A percentile compares a stretch with the other conserved stretches of the same genome.
Conservation (phyloP, 1,140 invertebrate species). For the Cyclargus thomasi region DNA sequence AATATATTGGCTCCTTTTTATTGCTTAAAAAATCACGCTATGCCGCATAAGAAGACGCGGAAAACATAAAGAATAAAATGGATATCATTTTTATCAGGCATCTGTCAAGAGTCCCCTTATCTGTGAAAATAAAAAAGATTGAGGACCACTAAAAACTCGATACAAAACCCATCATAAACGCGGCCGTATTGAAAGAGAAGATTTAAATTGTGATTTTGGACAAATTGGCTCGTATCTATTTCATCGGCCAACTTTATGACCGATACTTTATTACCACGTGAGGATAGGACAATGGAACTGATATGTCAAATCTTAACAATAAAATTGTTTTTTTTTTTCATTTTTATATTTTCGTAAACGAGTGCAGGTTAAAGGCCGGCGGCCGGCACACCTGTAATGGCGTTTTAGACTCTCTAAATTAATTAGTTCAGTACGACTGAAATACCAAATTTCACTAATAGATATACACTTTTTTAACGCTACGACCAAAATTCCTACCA, state of each 20-base stretch:
- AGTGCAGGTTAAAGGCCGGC: no score
- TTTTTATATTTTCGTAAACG: neutral
- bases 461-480: no score
- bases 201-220: neutral
- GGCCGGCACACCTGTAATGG: no score
- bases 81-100: neutral
- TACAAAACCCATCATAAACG: neutral
- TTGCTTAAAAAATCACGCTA: no score
- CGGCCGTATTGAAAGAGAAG: neutral
- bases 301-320: neutral
- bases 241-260: neutral
- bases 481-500: no score
- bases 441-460: no score
- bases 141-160: neutral
- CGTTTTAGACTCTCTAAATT: no score
- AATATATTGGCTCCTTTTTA: no score
- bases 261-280: neutral
- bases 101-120: neutral
- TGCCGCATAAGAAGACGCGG: neutral
- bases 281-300: neutral
- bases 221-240: constrained; percentile 3
- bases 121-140: neutral
- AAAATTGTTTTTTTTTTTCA: neutral
- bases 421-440: no score
- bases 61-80: neutral